phyloP scores from a whole-genome alignment of 2,797 vertebrate species.

The Acanthiza pusilla region DNA sequence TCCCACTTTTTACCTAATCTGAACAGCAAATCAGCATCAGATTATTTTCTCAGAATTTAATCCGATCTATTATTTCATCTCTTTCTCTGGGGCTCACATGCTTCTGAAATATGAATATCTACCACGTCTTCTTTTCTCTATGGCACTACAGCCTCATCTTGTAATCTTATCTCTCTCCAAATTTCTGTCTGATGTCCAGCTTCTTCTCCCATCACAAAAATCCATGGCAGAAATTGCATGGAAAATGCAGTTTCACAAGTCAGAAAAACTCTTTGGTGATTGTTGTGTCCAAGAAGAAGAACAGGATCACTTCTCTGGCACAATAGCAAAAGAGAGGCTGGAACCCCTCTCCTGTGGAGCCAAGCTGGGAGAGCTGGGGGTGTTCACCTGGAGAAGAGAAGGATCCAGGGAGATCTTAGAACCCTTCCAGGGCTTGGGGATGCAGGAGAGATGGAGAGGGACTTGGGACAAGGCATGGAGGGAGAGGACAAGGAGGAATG shows the following conservation, averaged over 20 bases:
- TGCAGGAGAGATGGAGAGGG: not conserved
- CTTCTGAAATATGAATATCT: not conserved
- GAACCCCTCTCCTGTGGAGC: not conserved
- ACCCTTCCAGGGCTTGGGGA: not conserved
- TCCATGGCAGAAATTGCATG: not conserved
- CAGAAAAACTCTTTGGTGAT: not conserved
- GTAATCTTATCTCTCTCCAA: not conserved
- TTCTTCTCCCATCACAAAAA: not conserved
- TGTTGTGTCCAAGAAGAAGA: not conserved
- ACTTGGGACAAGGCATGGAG: not conserved
- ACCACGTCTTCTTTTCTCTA: not conserved
- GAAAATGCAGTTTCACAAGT: not conserved
- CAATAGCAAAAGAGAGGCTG: not conserved
- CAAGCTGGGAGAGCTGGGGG: not conserved
- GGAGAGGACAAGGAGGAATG: not conserved
- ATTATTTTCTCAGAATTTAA: not conserved
- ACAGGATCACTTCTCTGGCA: not conserved
- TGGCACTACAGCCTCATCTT: not conserved
- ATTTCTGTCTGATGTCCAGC: not conserved
- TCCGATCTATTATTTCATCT: not conserved
- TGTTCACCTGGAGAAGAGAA: not conserved
- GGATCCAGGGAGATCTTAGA: not conserved
- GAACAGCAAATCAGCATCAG: not conserved
- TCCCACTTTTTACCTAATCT: not conserved
- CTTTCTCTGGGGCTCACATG: not conserved